Conservation (phyloP, 2,797 vertebrate genomes). For the Phoebastria nigripes region DNA sequence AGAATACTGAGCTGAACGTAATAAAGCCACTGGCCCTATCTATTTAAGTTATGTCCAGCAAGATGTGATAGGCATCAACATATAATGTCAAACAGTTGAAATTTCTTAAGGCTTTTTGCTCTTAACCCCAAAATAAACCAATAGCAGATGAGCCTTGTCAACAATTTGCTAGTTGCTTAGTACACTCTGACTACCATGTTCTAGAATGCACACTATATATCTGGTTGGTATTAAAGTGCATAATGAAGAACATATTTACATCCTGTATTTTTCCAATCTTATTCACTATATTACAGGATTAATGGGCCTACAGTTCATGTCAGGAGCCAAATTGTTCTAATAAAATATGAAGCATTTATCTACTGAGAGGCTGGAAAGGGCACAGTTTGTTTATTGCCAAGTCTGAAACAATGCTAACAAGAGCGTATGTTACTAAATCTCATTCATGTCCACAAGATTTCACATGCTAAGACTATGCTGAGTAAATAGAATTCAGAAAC, state of each 20-base stretch:
- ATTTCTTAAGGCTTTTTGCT: constrained; percentile 28
- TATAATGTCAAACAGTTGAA: not conserved
- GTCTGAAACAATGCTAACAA: constrained; percentile 72
- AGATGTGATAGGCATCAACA: constrained; percentile 24
- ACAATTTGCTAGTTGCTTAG: constrained; percentile 62
- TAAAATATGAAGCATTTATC: constrained; percentile 64
- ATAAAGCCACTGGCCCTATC: not conserved
- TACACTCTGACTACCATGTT: constrained; percentile 47
- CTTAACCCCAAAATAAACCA: constrained; percentile 44
- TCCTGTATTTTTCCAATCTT: constrained; percentile 78
- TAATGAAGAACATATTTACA: constrained; percentile 88
- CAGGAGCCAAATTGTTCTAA: constrained; percentile 62
- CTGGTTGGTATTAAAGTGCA: constrained; percentile 66
- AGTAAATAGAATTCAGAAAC: constrained; percentile 79
- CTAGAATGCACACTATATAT: constrained; percentile 53
- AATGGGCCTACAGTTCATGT: constrained; percentile 59
- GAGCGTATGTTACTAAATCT: constrained; percentile 71
- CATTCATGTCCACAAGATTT: constrained; percentile 77
- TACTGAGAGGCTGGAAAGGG: constrained; percentile 32
- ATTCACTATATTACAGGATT: constrained; percentile 57
- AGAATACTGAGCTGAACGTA: not conserved
- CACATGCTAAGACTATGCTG: constrained; percentile 75
- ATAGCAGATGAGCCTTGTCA: constrained; percentile 65
- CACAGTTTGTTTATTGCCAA: constrained; percentile 24
- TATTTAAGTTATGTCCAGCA: not conserved